Evolutionary conservation across 2,113 vertebrate species (phyloP).

Genomic region (Crotalus tigris): DNA sequence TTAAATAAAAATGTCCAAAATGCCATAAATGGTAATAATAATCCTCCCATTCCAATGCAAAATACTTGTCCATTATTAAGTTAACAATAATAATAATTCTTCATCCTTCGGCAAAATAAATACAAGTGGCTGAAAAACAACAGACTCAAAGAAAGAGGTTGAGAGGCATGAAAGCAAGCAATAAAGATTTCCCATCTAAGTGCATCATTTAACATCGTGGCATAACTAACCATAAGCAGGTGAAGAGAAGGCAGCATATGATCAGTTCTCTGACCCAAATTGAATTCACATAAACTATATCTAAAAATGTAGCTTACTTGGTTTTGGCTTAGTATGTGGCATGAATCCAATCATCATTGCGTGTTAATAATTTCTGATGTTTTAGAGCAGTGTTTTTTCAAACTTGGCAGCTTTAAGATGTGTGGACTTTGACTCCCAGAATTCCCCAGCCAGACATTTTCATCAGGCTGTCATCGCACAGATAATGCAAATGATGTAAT

Average conservation of each 20-base stretch:
- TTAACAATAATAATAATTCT: neutral
- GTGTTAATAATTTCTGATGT: neutral
- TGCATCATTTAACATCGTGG: neutral
- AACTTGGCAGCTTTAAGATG: neutral
- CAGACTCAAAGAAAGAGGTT: neutral
- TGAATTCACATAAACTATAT: neutral
- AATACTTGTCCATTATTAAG: neutral
- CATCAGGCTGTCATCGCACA: neutral
- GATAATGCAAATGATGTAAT: neutral
- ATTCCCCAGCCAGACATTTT: neutral
- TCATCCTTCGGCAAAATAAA: neutral
- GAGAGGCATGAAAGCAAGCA: neutral
- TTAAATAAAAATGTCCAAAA: neutral
- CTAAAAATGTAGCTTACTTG: neutral
- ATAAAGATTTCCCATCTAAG: neutral
- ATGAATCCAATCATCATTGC: neutral
- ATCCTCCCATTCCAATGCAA: neutral
- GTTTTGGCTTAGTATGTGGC: neutral
- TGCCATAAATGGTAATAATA: neutral
- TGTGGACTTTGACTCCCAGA: neutral
- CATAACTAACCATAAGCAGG: neutral
- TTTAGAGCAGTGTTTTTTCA: neutral
- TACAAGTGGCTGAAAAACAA: neutral
- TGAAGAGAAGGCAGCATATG: neutral
- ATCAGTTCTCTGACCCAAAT: neutral